A percentile compares a stretch with the other conserved stretches of the same genome.
These are phyloP conservation scores for Drosophila engyochracea DNA, from an alignment of 2,888 invertebrate species.

Conservation along the genomic window DNA sequence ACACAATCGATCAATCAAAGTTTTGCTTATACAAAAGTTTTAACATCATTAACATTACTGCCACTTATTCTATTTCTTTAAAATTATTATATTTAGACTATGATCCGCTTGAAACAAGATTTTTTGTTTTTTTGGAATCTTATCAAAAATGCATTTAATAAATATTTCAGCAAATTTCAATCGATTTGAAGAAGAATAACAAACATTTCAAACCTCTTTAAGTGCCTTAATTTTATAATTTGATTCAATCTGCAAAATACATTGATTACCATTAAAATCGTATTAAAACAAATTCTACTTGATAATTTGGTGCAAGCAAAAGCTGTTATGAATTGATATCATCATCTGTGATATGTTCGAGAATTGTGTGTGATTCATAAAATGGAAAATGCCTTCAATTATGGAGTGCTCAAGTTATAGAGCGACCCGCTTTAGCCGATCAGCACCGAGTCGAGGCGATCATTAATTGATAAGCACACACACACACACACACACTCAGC, in stretches of 20 bases:
- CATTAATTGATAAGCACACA: conserved; percentile 26
- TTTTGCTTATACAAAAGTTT: not conserved
- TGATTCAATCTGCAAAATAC: not conserved
- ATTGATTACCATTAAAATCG: conserved; percentile 3
- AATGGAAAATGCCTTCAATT: not conserved
- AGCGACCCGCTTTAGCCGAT: conserved; percentile 64
- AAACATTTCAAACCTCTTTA: not conserved
- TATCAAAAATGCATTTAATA: not conserved
- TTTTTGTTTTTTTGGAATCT: not conserved
- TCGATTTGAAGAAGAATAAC: not conserved
- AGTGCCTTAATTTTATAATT: not conserved
- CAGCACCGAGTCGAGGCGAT: conserved; percentile 12
- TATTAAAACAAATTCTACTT: conserved; percentile 2
- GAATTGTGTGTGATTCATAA: conserved; percentile 11
- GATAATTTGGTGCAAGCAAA: not conserved
- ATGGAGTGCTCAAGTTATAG: conserved; percentile 49
- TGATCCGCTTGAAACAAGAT: too few species aligned
- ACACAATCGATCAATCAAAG: too few species aligned
- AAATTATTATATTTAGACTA: not conserved
- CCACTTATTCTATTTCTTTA: not conserved
- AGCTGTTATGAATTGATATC: not conserved
- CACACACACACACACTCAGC: not conserved
- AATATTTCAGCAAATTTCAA: not conserved
- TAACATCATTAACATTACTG: not conserved
- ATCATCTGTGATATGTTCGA: not conserved